Evolutionary conservation across 1,140 invertebrate genomes (phyloP).

Genomic region (Drosophila cardini): DNA sequence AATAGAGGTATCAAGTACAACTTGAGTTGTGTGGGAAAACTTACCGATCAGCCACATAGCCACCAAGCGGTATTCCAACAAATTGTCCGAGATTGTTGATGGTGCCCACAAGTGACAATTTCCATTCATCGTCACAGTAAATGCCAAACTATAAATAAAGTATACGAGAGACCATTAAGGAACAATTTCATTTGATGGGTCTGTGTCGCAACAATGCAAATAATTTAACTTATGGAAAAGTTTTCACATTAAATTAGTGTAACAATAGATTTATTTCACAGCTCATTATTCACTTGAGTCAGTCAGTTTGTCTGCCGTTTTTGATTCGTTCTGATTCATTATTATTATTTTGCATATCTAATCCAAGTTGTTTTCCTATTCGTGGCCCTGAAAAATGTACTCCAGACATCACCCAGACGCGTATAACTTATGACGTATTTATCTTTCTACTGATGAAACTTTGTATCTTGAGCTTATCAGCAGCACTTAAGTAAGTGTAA

Average conservation of each 20-base stretch:
- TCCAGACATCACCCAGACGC: conserved; percentile 21
- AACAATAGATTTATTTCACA: conserved; percentile 40
- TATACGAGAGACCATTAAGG: conserved; percentile 64
- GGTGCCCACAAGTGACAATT: conserved; percentile 89
- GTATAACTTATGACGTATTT: conserved; percentile 10
- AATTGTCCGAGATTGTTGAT: conserved; percentile 90
- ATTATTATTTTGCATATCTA: conserved; percentile 31
- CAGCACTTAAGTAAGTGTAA: conserved; percentile 8
- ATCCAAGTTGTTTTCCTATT: conserved; percentile 19
- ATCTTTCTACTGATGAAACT: conserved; percentile 17
- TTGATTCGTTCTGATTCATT: conserved; percentile 16
- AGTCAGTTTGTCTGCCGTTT: conserved; percentile 13
- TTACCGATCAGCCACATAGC: conserved; percentile 89
- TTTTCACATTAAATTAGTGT: conserved; percentile 81
- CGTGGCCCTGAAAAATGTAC: conserved; percentile 30
- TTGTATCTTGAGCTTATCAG: conserved; percentile 14
- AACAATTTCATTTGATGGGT: neutral
- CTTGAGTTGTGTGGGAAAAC: neutral
- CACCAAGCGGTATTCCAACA: conserved; percentile 88
- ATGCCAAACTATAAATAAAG: conserved; percentile 77
- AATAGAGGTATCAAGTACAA: neutral
- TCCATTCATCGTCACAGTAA: conserved; percentile 87
- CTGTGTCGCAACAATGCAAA: conserved; percentile 13
- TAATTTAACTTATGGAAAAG: conserved; percentile 60
- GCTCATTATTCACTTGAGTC: conserved; percentile 35